Percentiles rank a stretch among this genome's conserved stretches.
Evolutionary conservation across 2,888 invertebrate genomes (phyloP).

Genomic region (Drosophila glabriapex): DNA sequence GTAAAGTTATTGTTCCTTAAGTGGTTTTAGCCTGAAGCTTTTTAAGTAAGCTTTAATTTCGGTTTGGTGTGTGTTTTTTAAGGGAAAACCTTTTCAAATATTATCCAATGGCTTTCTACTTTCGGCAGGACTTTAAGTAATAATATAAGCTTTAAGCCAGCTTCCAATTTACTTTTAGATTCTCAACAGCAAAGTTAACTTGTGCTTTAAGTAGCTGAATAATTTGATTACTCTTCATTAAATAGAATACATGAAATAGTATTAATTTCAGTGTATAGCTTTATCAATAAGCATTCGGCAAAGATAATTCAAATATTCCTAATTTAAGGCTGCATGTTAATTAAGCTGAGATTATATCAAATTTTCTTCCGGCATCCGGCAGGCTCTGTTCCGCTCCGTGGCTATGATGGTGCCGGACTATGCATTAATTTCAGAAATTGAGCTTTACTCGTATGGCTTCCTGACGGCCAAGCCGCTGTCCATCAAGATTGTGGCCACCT

Average conservation of each 20-base stretch:
- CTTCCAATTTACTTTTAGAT: no score
- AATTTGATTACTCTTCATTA: no score
- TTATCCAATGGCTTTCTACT: no score
- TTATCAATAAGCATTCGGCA: no score
- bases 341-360: neutral
- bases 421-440: constrained; percentile 97
- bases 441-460: constrained; percentile 96
- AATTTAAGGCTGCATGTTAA: neutral
- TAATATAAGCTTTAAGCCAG: no score
- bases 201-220: no score
- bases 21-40: neutral
- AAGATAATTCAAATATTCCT: neutral
- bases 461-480: constrained; percentile 94
- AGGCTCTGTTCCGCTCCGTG: constrained; percentile 96
- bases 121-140: no score
- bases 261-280: no score
- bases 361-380: constrained; percentile 11
- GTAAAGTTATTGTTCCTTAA: constrained; percentile 82
- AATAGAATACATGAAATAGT: no score
- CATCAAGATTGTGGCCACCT: constrained; percentile 97
- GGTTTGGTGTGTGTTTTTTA: neutral
- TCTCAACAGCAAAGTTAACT: no score
- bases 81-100: no score
- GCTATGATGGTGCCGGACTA: constrained; percentile 99
- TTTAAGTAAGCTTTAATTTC: neutral